Evolutionary conservation across 2,888 invertebrate genomes (phyloP), one percentile per base, ranked within the genome.

Genomic region (Leptura quadrifasciata): DNA sequence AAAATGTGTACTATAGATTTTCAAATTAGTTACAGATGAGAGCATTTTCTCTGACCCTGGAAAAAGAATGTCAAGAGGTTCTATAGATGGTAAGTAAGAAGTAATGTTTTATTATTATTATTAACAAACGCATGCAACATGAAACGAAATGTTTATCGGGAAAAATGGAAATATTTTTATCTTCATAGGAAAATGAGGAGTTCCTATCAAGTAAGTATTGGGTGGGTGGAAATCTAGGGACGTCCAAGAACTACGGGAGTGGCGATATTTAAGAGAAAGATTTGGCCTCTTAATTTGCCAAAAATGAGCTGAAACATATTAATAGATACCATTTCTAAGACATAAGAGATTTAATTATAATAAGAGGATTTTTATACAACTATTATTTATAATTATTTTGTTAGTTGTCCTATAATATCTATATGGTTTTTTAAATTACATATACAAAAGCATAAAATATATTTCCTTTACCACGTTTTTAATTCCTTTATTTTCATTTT

Each of bases 1-100:
- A n/a, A 47, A n/a, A 5, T 2, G 15, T 47, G 47, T 47, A 54
- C 8, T 65, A 3, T 20, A 52, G 6, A 24, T 24, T 17, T 54
- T 15, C 15, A 52, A n/a, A 21, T 86, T 84, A 89, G 89, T 89
- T 89, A 88, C 90, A 88, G 90, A 90, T 87, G 90, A 90, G 84
- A 89, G 88, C 85, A 86, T 88, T 84, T 89, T 87, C 84, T 88
- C 88, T 82, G 89, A 89, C 84, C 86, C 85, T 80, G 88, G 87
- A 76, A 90, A 90, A 85, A 87, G 90, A 78, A 84, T 88, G 81
- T 90, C 90, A 72, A 86, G 88, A 82, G 90, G 90, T 80, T 90
- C 90, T 24, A 88, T 89, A 75, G 90, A 90, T 81, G 90, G 90
- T 90, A 88, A 87, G 89, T 88, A 80, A 24, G 17, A 35, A 21